These are phyloP conservation scores for Dunckerocampus dactyliophorus DNA, from an alignment of 2,113 vertebrate species.

Conservation along the genomic window DNA sequence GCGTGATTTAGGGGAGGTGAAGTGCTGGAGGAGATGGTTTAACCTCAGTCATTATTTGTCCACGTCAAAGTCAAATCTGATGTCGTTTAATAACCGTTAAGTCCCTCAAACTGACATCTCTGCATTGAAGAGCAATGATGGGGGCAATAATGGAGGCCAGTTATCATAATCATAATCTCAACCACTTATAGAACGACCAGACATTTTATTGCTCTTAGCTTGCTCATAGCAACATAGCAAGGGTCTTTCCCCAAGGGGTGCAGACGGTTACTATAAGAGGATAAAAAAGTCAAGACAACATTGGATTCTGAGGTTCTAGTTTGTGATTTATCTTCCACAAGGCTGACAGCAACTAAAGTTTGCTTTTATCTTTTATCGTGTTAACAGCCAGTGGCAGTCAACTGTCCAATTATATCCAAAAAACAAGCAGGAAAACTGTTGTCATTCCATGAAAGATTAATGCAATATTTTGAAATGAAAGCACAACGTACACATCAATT, in stretches of 20 bases:
- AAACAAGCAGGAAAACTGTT: not conserved
- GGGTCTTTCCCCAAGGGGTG: not conserved
- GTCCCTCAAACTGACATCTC: not conserved
- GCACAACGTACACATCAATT: not conserved
- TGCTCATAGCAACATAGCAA: not conserved
- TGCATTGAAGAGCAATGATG: not conserved
- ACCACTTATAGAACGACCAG: not conserved
- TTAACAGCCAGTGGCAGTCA: not conserved
- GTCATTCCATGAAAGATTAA: not conserved
- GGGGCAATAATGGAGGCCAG: not conserved
- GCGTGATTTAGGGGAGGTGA: conserved; percentile 22
- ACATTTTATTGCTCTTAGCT: not conserved
- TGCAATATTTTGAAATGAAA: not conserved
- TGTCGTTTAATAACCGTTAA: not conserved
- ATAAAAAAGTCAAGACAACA: too few species aligned
- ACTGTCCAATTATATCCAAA: not conserved
- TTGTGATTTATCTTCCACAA: too few species aligned
- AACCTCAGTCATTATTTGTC: too few species aligned
- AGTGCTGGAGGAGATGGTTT: too few species aligned
- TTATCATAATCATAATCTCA: not conserved
- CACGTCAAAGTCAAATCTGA: not conserved
- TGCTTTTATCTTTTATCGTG: too few species aligned
- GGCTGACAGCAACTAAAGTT: too few species aligned
- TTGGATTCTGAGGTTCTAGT: too few species aligned
- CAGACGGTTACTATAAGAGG: not conserved